Conservation (phyloP, 2,113 vertebrate species). For the Capreolus pygargus region DNA sequence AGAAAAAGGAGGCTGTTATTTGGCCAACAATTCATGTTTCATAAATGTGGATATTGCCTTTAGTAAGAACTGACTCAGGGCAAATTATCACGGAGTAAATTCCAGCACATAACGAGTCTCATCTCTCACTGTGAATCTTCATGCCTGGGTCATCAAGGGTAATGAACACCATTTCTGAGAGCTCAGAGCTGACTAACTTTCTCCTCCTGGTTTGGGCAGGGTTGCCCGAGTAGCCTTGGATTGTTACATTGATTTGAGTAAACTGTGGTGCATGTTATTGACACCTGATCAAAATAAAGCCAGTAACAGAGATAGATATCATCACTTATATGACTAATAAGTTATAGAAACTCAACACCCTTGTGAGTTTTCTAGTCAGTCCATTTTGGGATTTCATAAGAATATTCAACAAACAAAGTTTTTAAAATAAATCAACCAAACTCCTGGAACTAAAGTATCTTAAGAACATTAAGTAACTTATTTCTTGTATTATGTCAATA, state of each 20-base stretch:
- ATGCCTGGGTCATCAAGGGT: background rate
- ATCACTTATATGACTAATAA: background rate
- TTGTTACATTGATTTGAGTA: background rate
- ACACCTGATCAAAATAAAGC: background rate
- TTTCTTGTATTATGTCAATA: background rate
- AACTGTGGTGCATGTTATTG: background rate
- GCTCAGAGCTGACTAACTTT: background rate
- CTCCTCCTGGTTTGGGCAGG: background rate
- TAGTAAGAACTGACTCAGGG: background rate
- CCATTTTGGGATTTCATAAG: background rate
- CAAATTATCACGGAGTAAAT: background rate
- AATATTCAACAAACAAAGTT: background rate
- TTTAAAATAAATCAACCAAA: background rate
- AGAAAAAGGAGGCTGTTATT: background rate
- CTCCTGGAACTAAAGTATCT: slow-evolving; percentile 1
- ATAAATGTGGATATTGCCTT: background rate
- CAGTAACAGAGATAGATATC: background rate
- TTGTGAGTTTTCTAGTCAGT: background rate
- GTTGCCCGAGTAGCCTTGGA: background rate
- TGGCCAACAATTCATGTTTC: background rate
- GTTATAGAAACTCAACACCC: background rate
- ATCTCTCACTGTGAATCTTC: background rate
- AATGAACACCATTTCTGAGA: background rate
- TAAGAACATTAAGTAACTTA: background rate
- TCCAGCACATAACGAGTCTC: background rate